Conservation (phyloP, 2,797 vertebrate genomes). For the Sebastes flavidus region DNA sequence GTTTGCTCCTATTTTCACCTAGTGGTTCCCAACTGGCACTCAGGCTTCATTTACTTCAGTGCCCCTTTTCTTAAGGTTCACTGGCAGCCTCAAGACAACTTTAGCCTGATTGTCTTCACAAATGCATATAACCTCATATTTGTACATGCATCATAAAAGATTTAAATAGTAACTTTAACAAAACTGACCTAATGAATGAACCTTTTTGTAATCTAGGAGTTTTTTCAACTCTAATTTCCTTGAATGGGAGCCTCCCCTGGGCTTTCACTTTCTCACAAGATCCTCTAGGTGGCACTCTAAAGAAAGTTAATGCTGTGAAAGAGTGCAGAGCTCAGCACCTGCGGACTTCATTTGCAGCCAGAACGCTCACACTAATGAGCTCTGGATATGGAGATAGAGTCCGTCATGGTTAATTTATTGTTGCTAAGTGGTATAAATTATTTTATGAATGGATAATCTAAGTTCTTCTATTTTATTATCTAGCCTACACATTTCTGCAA, state of each 20-base stretch:
- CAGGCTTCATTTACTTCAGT: slow-evolving; percentile 16
- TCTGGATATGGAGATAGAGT: slow-evolving; percentile 13
- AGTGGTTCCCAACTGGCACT: not conserved
- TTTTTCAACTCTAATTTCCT: not conserved
- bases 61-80: slow-evolving; percentile 27
- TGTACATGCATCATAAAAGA: not conserved
- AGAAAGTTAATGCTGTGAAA: not conserved
- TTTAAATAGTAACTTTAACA: not conserved
- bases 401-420: slow-evolving; percentile 6
- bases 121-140: not conserved
- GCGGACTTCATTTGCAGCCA: slow-evolving; percentile 1
- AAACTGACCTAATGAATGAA: not conserved
- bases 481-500: not conserved
- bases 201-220: not conserved
- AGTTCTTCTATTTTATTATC: not conserved
- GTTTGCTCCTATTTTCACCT: slow-evolving; percentile 8
- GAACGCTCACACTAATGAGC: slow-evolving; percentile 10
- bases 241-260: not conserved
- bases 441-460: slow-evolving; percentile 25
- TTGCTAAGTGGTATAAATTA: not conserved
- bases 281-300: slow-evolving; percentile 52
- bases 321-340: not conserved
- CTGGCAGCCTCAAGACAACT: not conserved
- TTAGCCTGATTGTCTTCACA: not conserved
- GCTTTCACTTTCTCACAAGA: not conserved